Conservation (phyloP, 2,113 vertebrate genomes). For the Dasyornis broadbenti region DNA sequence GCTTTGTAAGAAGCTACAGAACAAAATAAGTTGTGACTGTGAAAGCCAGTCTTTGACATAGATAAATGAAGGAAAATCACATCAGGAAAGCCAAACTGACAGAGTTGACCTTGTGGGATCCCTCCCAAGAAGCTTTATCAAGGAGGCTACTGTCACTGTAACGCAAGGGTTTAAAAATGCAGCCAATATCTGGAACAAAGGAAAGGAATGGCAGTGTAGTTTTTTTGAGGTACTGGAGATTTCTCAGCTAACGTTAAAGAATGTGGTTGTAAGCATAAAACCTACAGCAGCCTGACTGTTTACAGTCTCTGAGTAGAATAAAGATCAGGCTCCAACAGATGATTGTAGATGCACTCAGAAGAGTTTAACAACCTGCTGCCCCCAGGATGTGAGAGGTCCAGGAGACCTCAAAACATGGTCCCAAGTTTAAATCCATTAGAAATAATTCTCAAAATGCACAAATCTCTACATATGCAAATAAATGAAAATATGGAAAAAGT, state of each 20-base stretch:
- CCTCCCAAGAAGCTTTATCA: not conserved
- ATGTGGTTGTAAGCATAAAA: not conserved
- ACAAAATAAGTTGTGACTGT: not conserved
- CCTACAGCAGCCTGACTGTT: not conserved
- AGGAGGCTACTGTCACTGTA: fast-evolving
- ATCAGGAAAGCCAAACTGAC: not conserved
- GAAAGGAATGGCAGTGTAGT: not conserved
- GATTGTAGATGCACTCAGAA: not conserved
- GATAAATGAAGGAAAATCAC: not conserved
- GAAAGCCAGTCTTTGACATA: not conserved
- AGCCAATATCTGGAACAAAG: not conserved
- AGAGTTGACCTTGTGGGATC: not conserved
- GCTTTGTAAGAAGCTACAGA: not conserved
- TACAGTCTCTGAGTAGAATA: not conserved
- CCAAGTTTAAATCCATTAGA: not conserved
- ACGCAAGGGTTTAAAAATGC: not conserved
- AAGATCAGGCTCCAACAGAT: not conserved
- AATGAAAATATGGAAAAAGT: not conserved
- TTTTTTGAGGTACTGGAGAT: not conserved
- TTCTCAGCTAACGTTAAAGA: not conserved
- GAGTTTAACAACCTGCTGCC: not conserved
- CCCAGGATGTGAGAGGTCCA: not conserved
- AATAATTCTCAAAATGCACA: not conserved
- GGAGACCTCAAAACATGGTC: not conserved
- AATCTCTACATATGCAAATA: not conserved